phyloP scores from a whole-genome alignment of 2,113 vertebrate species.

The Albula goreensis region DNA sequence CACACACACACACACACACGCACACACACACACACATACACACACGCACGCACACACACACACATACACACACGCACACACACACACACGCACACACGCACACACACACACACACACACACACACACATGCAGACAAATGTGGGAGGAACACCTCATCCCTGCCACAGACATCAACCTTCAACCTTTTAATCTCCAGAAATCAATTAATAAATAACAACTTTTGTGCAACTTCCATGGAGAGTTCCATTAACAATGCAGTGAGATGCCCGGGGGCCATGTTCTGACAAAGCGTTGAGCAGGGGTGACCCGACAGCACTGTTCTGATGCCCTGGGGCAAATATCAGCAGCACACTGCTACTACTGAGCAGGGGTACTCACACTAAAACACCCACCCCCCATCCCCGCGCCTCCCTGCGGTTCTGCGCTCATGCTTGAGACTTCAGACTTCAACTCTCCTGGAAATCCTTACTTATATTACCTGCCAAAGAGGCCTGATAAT shows the following conservation, averaged over 20 bases:
- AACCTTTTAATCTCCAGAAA: slow-evolving; percentile 36
- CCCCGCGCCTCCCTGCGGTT: neutral
- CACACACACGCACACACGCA: no score
- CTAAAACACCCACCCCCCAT: no score
- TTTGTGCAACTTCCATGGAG: slow-evolving; percentile 20
- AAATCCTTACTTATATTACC: slow-evolving; percentile 36
- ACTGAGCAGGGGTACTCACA: slow-evolving; percentile 42
- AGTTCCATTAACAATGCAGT: slow-evolving; percentile 30
- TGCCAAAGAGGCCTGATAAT: slow-evolving; percentile 46
- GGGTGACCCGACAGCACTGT: slow-evolving; percentile 42
- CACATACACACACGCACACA: no score
- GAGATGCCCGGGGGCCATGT: slow-evolving; percentile 27
- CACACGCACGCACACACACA: no score
- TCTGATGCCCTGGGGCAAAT: slow-evolving; percentile 52
- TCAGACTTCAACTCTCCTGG: slow-evolving; percentile 35
- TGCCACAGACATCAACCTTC: slow-evolving; percentile 2
- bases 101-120: no score
- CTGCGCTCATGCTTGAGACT: slow-evolving; percentile 38
- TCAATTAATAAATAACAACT: slow-evolving; percentile 42
- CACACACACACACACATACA: no score
- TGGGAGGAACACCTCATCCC: slow-evolving; percentile 32
- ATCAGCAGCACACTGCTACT: slow-evolving; percentile 42
- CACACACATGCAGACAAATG: no score
- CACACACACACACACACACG: no score
- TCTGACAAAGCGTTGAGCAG: slow-evolving; percentile 18